phyloP scores from a whole-genome alignment of 2,888 invertebrate species.

The Leptinotarsa rubiginosa region DNA sequence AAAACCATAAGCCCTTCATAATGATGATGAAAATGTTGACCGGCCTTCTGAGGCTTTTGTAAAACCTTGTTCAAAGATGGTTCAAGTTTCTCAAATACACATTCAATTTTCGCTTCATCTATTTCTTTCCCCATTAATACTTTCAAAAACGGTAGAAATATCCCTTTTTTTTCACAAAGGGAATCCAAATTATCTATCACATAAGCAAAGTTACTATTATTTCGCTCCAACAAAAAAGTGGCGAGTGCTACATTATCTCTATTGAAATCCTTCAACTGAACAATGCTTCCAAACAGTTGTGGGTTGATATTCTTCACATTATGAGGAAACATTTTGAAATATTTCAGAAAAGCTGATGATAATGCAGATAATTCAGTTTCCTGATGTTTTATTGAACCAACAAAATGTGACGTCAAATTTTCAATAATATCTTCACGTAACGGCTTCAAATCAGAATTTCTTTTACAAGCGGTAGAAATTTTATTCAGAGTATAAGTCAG shows the following conservation, averaged over 20 bases:
- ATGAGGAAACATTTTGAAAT: slow-evolving; percentile 74
- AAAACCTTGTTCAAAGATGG: slow-evolving; percentile 73
- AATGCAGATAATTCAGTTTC: slow-evolving; percentile 65
- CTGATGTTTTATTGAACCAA: slow-evolving; percentile 43
- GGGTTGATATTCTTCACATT: slow-evolving; percentile 67
- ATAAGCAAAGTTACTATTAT: slow-evolving; percentile 66
- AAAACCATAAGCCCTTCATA: slow-evolving; percentile 71
- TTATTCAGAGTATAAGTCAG: slow-evolving; percentile 50
- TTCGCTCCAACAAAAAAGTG: slow-evolving; percentile 70
- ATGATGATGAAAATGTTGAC: slow-evolving; percentile 74
- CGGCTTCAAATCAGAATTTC: slow-evolving; percentile 43
- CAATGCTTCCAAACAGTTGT: slow-evolving; percentile 70
- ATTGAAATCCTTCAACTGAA: slow-evolving; percentile 68
- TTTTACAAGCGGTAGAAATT: slow-evolving; percentile 41
- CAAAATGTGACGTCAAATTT: slow-evolving; percentile 48
- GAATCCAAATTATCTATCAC: slow-evolving; percentile 68
- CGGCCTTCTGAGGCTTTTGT: slow-evolving; percentile 78
- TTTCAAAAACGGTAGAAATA: slow-evolving; percentile 74
- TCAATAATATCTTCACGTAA: slow-evolving; percentile 46
- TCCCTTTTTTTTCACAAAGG: slow-evolving; percentile 71
- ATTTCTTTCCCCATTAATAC: slow-evolving; percentile 66
- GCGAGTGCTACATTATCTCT: slow-evolving; percentile 73
- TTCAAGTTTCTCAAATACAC: slow-evolving; percentile 73
- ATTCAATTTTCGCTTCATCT: slow-evolving; percentile 67
- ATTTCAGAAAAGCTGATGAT: slow-evolving; percentile 70